Percentiles rank a stretch among this genome's conserved stretches.
These are phyloP conservation scores for Leguminivora glycinivorella DNA, from an alignment of 1,140 invertebrate species.

Conservation along the genomic window DNA sequence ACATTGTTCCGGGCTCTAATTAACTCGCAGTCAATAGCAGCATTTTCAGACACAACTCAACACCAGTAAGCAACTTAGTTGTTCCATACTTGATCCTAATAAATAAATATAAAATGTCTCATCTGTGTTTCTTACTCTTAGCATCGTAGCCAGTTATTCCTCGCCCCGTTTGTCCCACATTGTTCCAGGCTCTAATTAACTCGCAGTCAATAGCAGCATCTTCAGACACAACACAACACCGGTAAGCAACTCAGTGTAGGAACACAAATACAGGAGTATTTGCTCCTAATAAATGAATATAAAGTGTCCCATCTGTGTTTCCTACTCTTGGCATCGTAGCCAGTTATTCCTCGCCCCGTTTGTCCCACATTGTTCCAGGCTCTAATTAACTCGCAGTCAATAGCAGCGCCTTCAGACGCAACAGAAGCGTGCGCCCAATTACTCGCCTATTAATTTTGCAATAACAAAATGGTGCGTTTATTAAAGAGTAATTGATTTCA, in stretches of 20 bases:
- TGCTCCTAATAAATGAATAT: background rate
- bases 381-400: conserved; percentile 74
- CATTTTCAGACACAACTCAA: conserved; percentile 64
- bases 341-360: conserved; percentile 37
- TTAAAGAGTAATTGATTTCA: conserved; percentile 2
- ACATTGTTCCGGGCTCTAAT: conserved; percentile 62
- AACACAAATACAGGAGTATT: no score
- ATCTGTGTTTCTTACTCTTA: no score
- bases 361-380: conserved; percentile 52
- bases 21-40: conserved; percentile 72
- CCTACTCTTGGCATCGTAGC: background rate
- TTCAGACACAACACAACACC: conserved; percentile 65
- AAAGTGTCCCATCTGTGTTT: conserved; percentile 34
- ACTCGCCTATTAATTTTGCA: conserved; percentile 74
- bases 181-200: conserved; percentile 67
- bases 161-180: conserved; percentile 46
- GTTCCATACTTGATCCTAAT: background rate
- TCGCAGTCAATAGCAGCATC: conserved; percentile 70
- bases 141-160: conserved; percentile 19
- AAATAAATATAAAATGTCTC: no score
- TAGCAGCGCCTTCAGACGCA: conserved; percentile 69
- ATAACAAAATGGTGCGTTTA: conserved; percentile 47
- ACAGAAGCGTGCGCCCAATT: conserved; percentile 62
- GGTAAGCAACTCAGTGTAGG: no score
- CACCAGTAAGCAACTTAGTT: no score